Conservation (phyloP, 35 echinoderm and acorn worm genomes). For the Heliocidaris tuberculata region DNA sequence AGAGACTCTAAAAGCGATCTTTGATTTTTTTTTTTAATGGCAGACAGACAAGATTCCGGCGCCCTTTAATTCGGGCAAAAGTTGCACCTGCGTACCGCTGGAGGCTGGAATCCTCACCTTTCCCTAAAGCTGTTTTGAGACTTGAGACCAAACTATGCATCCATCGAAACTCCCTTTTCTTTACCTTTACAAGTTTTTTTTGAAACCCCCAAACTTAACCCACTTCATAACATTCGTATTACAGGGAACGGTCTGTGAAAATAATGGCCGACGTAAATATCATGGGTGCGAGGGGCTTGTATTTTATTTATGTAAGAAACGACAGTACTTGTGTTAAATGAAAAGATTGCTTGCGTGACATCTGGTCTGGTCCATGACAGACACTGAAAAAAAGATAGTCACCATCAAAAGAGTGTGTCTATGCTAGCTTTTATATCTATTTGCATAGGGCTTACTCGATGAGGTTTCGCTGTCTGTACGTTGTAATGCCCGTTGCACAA, state of each 20-base stretch:
- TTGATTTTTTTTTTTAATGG: background rate
- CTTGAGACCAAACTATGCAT: background rate
- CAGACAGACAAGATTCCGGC: background rate
- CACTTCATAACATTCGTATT: background rate
- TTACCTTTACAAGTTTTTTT: background rate
- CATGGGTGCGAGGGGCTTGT: background rate
- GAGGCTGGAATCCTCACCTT: background rate
- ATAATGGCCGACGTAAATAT: background rate
- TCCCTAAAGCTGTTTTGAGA: background rate
- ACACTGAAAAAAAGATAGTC: no score
- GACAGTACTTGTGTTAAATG: background rate
- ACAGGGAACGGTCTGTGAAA: background rate
- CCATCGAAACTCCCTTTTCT: background rate
- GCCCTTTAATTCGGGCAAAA: background rate
- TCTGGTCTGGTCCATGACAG: background rate
- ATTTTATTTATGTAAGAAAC: background rate
- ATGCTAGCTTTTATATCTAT: no score
- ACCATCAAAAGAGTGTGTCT: no score
- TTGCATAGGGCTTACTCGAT: background rate
- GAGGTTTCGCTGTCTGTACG: background rate
- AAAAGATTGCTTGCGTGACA: background rate
- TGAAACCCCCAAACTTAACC: background rate
- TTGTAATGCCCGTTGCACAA: no score
- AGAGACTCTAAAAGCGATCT: background rate
- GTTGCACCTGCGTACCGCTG: background rate